Percentiles rank a stretch among this genome's conserved stretches.
Evolutionary conservation across 2,888 invertebrate genomes (phyloP).

Genomic region (Rapana venosa): DNA sequence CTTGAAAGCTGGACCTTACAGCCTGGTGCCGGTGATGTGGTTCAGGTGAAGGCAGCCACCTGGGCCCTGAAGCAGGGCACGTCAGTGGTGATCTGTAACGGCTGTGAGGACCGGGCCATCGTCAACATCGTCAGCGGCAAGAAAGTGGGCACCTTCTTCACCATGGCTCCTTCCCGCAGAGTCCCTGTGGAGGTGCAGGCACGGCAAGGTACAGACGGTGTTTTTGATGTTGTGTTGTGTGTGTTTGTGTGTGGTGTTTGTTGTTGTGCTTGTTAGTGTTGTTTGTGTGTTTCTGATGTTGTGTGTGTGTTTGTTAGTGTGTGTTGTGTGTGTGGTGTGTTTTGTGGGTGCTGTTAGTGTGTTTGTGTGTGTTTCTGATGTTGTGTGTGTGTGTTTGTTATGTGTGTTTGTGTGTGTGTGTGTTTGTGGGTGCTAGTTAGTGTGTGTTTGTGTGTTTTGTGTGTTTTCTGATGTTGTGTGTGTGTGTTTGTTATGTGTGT

Average conservation of each 20-base stretch:
- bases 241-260: no score
- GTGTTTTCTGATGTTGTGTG: no score
- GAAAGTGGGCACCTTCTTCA: constrained; percentile 98
- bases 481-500: no score
- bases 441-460: no score
- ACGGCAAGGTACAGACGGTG: constrained; percentile 75
- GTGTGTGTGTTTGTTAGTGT: neutral
- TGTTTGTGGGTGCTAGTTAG: neutral
- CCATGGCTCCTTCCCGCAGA: constrained; percentile 79
- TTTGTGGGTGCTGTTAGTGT: no score
- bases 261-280: no score
- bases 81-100: constrained; percentile 98
- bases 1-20: no score
- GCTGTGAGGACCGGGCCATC: constrained; percentile 95
- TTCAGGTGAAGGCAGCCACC: constrained; percentile 91
- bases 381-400: no score
- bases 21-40: no score
- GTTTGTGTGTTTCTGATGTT: no score
- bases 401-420: neutral
- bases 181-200: constrained; percentile 93
- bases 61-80: constrained; percentile 97
- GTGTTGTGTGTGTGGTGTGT: neutral
- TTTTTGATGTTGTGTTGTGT: no score
- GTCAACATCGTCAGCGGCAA: constrained; percentile 94
- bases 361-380: neutral